These are phyloP conservation scores for Halichoerus grypus DNA, from an alignment of 2,113 vertebrate species.

Conservation along the genomic window DNA sequence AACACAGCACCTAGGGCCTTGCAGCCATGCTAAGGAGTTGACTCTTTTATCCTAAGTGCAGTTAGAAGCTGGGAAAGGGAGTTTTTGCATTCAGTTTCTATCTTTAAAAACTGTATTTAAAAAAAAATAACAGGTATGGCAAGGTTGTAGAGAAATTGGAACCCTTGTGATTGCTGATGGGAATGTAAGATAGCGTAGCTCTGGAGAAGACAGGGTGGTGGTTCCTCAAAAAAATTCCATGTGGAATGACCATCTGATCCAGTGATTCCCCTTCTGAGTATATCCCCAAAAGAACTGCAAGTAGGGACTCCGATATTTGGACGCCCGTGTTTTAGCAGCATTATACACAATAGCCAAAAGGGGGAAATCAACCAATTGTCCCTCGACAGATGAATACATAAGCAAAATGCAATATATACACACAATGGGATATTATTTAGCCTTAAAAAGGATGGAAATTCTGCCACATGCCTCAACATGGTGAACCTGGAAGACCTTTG, in stretches of 20 bases:
- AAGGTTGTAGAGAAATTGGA: neutral
- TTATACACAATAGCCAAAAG: neutral
- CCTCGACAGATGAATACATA: neutral
- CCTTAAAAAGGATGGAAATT: neutral
- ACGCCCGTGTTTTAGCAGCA: neutral
- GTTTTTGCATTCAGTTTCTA: neutral
- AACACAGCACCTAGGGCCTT: rapidly evolving
- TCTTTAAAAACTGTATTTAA: neutral
- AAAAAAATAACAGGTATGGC: neutral
- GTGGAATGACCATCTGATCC: neutral
- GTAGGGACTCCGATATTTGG: neutral
- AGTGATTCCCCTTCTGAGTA: neutral
- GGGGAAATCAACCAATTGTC: neutral
- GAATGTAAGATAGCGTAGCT: neutral
- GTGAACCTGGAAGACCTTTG: neutral
- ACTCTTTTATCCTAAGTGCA: neutral
- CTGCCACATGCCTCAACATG: too few relatives aligned
- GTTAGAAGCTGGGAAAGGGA: neutral
- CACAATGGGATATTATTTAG: neutral
- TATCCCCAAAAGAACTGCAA: neutral
- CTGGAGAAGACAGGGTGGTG: neutral
- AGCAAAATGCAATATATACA: neutral
- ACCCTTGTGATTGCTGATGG: neutral
- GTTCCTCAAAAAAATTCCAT: neutral
- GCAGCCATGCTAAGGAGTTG: too few relatives aligned